Base-by-base conservation (phyloP, 2,888 invertebrate species). In the Agonum fuliginosum region DNA sequence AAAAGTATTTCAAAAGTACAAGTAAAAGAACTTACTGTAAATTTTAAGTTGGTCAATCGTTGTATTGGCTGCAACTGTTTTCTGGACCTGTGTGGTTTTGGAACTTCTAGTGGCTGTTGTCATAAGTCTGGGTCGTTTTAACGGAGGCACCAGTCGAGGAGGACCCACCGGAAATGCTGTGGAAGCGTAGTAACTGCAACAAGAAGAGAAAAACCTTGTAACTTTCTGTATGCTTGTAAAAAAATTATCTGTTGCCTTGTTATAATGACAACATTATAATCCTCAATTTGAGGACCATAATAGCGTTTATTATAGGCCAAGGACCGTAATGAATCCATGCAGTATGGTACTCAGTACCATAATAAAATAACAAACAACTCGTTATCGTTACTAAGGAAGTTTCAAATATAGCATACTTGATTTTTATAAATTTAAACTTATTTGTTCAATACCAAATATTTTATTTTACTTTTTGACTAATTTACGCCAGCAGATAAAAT, bases 161-260 rank as follows among this genome's bases (percentile, higher is more conserved):
- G 90, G 89, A 30, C 87, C 88, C 48, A 87, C 86, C 46, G 80
- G 88, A 85, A 88, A 86, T 43, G 90, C 89, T 79, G 90, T 89
- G 70, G 90, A 90, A 79, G 91, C 90, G 84, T 91, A 91, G 85
- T 91, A 91, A 86, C 91, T 91, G 89, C 73, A 88, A 88, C 14
- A 51, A 10, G 19, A 27, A 24, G 27, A 58, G 27, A n/a, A 24
- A 27, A 12, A 48, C 5, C 20, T 20, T 10, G 14, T 1, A 4
- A n/a, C 2, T 43, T 12, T 14, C 12, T 14, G 12, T 12, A 41
- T 41, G n/a, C 41, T 1, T 2, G 2, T 41, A 43, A 2, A 2
- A 43, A 14, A n/a, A 1, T 43, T n/a, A 3, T n/a, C 1, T 41
- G 1, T 41, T 41, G 3, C n/a, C n/a, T n/a, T n/a, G n/a, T n/a